Percentiles rank a stretch among this genome's conserved stretches.
Evolutionary conservation across 2,888 invertebrate genomes (phyloP).

Genomic region (Vandiemenella viatica): DNA sequence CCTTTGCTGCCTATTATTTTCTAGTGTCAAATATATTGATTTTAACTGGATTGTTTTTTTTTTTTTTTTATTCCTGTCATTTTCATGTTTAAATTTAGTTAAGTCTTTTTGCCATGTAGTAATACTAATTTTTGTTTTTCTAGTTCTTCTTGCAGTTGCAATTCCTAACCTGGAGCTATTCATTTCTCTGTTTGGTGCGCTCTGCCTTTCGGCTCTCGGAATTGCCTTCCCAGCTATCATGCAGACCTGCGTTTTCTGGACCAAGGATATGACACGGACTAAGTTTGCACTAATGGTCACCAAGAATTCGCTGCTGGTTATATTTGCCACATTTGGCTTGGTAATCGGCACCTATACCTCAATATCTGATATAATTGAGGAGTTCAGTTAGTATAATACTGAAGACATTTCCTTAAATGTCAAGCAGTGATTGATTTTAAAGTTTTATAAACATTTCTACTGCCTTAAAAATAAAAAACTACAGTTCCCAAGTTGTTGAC

Average conservation of each 20-base stretch:
- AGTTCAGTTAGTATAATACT: too few relatives aligned
- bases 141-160: slow-evolving; percentile 47
- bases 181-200: slow-evolving; percentile 71
- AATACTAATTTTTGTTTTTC: not conserved
- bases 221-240: slow-evolving; percentile 82
- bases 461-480: not conserved
- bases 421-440: not conserved
- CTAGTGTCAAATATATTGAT: too few relatives aligned
- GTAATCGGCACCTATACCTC: slow-evolving; percentile 56
- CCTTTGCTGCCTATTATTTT: too few relatives aligned
- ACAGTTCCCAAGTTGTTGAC: not conserved
- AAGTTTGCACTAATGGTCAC: slow-evolving; percentile 40
- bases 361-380: slow-evolving; percentile 36
- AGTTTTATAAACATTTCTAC: not conserved
- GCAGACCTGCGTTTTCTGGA: slow-evolving; percentile 63
- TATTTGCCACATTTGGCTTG: slow-evolving; percentile 49
- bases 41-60: too few relatives aligned
- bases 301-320: slow-evolving; percentile 45
- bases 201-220: slow-evolving; percentile 76
- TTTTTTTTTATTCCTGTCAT: too few relatives aligned
- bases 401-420: too few relatives aligned
- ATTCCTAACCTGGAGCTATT: slow-evolving; percentile 68
- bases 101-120: too few relatives aligned
- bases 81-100: too few relatives aligned
- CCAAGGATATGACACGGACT: slow-evolving; percentile 38